Evolutionary conservation across 2,888 invertebrate genomes (phyloP).

Genomic region (Lacanobia oleracea): DNA sequence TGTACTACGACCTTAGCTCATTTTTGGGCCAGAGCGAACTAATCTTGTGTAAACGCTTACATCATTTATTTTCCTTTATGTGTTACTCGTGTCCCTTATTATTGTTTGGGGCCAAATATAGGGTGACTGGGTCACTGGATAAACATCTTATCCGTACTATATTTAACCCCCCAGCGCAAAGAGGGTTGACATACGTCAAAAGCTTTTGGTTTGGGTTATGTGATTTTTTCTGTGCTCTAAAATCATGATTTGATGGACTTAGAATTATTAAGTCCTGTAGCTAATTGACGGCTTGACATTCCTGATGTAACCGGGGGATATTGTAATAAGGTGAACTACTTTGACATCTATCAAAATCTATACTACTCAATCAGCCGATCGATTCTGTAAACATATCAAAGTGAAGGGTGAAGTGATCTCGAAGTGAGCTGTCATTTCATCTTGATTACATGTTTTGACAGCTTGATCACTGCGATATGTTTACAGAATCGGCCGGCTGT

Average conservation of each 20-base stretch:
- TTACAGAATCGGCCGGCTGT: too few species aligned
- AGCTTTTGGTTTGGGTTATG: slow-evolving; percentile 8
- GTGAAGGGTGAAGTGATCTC: too few species aligned
- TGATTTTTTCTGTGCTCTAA: not conserved
- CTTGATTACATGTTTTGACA: too few species aligned
- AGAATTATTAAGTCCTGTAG: not conserved
- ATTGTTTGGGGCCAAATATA: slow-evolving; percentile 38
- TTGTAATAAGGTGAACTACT: not conserved
- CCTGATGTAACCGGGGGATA: not conserved
- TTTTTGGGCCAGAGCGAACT: slow-evolving; percentile 20
- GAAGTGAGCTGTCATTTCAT: too few species aligned
- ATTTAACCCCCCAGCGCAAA: slow-evolving; percentile 8
- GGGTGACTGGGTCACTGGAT: slow-evolving; percentile 57
- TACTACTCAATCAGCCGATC: too few species aligned
- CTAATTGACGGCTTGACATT: not conserved
- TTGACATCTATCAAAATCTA: too few species aligned
- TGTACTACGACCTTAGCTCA: not conserved
- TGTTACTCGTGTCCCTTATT: slow-evolving; percentile 35
- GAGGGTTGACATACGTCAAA: slow-evolving; percentile 36
- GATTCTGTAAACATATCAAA: too few species aligned
- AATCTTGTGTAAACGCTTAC: slow-evolving; percentile 23
- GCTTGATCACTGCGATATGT: too few species aligned
- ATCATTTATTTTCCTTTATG: slow-evolving; percentile 37
- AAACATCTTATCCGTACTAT: slow-evolving; percentile 40
- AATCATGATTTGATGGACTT: not conserved